Base-by-base conservation (phyloP, 2,797 vertebrate species). In the Australoheros facetus region DNA sequence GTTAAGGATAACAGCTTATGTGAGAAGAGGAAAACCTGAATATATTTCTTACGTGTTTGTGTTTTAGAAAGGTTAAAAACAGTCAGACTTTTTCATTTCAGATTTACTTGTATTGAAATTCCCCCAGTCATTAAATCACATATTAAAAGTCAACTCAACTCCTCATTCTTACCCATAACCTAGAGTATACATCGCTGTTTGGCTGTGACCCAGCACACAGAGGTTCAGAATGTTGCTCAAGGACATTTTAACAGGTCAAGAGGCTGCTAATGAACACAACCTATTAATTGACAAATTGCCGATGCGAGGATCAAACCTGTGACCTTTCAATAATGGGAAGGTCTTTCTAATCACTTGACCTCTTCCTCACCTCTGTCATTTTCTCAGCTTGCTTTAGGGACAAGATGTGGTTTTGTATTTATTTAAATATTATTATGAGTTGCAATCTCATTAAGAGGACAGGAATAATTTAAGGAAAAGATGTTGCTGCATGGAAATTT, bases 291-390 rank as follows among this genome's bases (percentile, higher is more conserved):
- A 90, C 86, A 89, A 73, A 73, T 80, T 34, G 71, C 78, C 79
- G 56, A 69, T 77, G 80, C 16, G 12, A 53, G 78, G 77, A 89
- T 88, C 85, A 89, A 89, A 91, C 78, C 55, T 74, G 73, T 78
- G 88, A 94, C 89, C 93, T 94, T 91, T 92, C 77, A 81, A 58
- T 90, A 80, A 81, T 7, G 48, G 55, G 69, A 85, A 87, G 81
- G 88, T 87, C 78, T 81, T 75, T 45, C 78, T 84, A 89, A 87
- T 91, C 77, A 84, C 80, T 78, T 56, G 60, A 60, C 81, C 30
- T 73, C 56, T 2, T 4, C 76, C 81, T 34, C 73, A 56, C 26
- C 32, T 8, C 39, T 77, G 58, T 79, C 73, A 73, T 84, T 84
- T 55, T 37, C 54, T 5, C 23, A 8, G 28, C 57, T 71, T 78